Conservation (phyloP, 2,888 invertebrate genomes). For the Apotomis turbidana region DNA sequence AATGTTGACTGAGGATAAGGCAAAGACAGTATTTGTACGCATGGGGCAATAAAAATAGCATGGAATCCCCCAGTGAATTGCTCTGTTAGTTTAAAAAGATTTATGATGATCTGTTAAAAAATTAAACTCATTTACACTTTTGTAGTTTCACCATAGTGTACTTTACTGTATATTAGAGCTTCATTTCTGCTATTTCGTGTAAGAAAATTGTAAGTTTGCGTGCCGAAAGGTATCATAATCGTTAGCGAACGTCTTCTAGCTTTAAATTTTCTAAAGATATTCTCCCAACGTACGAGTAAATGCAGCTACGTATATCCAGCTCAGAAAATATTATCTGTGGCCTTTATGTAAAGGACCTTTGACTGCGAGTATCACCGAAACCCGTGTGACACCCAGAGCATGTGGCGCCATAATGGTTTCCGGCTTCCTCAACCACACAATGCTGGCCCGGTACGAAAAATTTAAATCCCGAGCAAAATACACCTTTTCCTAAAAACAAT, state of each 20-base stretch:
- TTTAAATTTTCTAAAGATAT: constrained; percentile 32
- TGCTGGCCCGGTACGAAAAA: constrained; percentile 68
- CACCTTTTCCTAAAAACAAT: constrained; percentile 58
- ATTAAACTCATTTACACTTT: neutral
- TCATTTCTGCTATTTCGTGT: constrained; percentile 7
- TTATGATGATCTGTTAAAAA: constrained; percentile 2
- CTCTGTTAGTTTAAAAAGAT: neutral
- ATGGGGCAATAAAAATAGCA: constrained; percentile 54
- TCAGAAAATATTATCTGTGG: constrained; percentile 43
- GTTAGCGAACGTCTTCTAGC: constrained; percentile 34
- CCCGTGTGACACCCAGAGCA: constrained; percentile 67
- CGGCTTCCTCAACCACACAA: constrained; percentile 75
- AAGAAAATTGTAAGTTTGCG: constrained; percentile 31
- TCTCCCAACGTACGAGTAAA: constrained; percentile 5
- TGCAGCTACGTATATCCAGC: constrained; percentile 18
- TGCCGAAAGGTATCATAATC: constrained; percentile 31
- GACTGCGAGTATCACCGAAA: constrained; percentile 63
- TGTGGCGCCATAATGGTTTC: constrained; percentile 77
- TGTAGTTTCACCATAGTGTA: neutral
- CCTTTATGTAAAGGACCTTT: constrained; percentile 50
- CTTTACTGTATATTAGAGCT: neutral
- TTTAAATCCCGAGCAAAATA: constrained; percentile 59
- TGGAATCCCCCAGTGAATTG: constrained; percentile 27
- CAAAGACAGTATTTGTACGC: neutral
- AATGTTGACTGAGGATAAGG: neutral